A percentile compares a stretch with the other conserved stretches of the same genome.
Evolutionary conservation across 1,140 invertebrate genomes (phyloP).

Genomic region (Eupristina koningsbergeri): DNA sequence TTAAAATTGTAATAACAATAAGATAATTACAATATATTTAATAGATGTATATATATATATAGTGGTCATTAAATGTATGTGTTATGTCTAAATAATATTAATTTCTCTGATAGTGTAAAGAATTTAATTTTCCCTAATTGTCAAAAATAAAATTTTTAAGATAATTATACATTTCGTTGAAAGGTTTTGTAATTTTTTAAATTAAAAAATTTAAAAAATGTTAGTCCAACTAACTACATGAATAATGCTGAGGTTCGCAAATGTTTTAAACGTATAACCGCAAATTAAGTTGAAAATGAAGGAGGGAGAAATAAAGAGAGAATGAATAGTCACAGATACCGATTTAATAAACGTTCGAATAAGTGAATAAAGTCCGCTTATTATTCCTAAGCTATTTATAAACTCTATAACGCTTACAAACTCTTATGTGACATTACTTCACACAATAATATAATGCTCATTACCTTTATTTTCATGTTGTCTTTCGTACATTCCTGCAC

Average conservation of each 20-base stretch:
- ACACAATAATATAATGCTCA: not conserved
- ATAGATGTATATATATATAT: too few species aligned
- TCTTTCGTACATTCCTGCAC: too few species aligned
- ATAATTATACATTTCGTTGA: not conserved
- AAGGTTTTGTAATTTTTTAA: not conserved
- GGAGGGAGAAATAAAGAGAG: conserved; percentile 30
- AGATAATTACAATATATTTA: too few species aligned
- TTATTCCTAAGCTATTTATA: conserved; percentile 23
- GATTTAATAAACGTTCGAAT: conserved; percentile 21
- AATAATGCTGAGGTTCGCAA: not conserved
- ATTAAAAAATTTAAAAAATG: not conserved
- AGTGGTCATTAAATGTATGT: too few species aligned
- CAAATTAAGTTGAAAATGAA: not conserved
- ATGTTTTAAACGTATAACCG: not conserved
- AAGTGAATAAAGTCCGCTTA: conserved; percentile 27
- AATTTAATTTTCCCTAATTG: too few species aligned
- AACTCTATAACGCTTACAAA: not conserved
- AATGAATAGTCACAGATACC: conserved; percentile 39
- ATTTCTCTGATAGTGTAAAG: too few species aligned
- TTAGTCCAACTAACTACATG: not conserved
- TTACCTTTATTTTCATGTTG: not conserved
- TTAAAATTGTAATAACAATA: too few species aligned
- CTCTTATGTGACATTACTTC: conserved; percentile 14
- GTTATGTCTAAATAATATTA: too few species aligned
- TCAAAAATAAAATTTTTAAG: too few species aligned